These are phyloP conservation scores for Danionella cerebrum DNA, from an alignment of 2,113 vertebrate species.

Conservation along the genomic window DNA sequence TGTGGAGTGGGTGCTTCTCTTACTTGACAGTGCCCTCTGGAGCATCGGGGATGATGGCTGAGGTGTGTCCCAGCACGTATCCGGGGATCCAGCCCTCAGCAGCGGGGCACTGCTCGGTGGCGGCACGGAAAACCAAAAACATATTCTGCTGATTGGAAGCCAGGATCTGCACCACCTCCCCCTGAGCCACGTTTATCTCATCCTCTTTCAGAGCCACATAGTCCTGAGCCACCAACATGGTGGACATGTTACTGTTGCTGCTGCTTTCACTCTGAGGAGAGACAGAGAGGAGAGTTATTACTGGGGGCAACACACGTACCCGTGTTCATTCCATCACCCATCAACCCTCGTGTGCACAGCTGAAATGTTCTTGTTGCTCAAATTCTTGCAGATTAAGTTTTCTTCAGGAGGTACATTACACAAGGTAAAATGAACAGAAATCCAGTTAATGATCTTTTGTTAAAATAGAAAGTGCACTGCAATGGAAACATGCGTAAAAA, in stretches of 20 bases:
- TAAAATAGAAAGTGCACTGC: not conserved
- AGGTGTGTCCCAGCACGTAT: slow-evolving; percentile 96
- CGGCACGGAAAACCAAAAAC: slow-evolving; percentile 98
- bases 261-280: slow-evolving; percentile 95
- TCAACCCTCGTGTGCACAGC: no score
- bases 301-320: no score
- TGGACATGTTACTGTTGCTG: slow-evolving; percentile 99
- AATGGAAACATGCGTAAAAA: slow-evolving; percentile 15
- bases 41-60: slow-evolving; percentile 80
- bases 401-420: no score
- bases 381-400: no score
- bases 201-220: slow-evolving; percentile 99
- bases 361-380: no score
- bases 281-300: slow-evolving; percentile 16
- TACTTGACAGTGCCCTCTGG: slow-evolving; percentile 93
- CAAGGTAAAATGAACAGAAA: no score
- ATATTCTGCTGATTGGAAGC: slow-evolving; percentile 99
- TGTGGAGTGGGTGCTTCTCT: not conserved
- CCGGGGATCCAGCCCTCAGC: slow-evolving; percentile 99
- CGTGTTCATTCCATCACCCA: no score
- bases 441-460: not conserved
- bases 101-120: slow-evolving; percentile 93
- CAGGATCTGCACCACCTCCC: slow-evolving; percentile 97
- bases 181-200: slow-evolving; percentile 96
- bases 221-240: slow-evolving; percentile 99